These are phyloP conservation scores for Catocala nupta DNA, from an alignment of 2,888 invertebrate species.

Conservation along the genomic window DNA sequence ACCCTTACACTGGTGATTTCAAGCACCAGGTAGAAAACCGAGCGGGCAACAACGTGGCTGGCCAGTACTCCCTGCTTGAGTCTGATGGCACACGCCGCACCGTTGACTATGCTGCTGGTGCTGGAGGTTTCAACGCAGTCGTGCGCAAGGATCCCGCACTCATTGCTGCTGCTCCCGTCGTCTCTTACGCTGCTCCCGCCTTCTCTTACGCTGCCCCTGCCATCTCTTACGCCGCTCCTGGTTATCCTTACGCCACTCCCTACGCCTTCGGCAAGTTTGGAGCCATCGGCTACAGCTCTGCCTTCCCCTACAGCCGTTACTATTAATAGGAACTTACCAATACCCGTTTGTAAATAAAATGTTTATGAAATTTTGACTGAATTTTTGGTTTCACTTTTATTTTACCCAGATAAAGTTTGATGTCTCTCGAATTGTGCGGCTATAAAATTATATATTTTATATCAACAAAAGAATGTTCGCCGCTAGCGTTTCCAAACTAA, in stretches of 20 bases:
- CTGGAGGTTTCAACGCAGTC: constrained; percentile 85
- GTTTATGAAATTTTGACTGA: constrained; percentile 24
- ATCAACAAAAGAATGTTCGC: background rate
- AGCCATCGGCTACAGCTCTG: constrained; percentile 39
- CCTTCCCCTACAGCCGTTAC: constrained; percentile 47
- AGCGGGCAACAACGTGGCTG: constrained; percentile 57
- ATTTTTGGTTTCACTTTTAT: constrained; percentile 7
- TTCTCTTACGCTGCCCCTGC: constrained; percentile 35
- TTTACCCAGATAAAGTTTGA: background rate
- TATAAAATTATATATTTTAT: background rate
- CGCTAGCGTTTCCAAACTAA: constrained; percentile 3
- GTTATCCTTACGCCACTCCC: constrained; percentile 48
- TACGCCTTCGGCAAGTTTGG: constrained; percentile 15
- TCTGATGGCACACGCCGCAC: constrained; percentile 84
- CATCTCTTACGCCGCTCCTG: constrained; percentile 41
- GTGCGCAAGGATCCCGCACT: constrained; percentile 80
- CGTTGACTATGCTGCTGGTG: constrained; percentile 85
- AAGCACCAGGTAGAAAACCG: constrained; percentile 78
- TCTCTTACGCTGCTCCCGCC: constrained; percentile 37
- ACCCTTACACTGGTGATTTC: constrained; percentile 83
- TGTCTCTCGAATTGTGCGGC: too few species aligned
- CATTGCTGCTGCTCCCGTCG: constrained; percentile 55
- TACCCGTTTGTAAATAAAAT: constrained; percentile 43
- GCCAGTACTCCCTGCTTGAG: constrained; percentile 75
- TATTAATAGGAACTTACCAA: constrained; percentile 37